These are phyloP conservation scores for Hassar affinis DNA, from an alignment of 2,113 vertebrate genomes.

Conservation along the genomic window DNA sequence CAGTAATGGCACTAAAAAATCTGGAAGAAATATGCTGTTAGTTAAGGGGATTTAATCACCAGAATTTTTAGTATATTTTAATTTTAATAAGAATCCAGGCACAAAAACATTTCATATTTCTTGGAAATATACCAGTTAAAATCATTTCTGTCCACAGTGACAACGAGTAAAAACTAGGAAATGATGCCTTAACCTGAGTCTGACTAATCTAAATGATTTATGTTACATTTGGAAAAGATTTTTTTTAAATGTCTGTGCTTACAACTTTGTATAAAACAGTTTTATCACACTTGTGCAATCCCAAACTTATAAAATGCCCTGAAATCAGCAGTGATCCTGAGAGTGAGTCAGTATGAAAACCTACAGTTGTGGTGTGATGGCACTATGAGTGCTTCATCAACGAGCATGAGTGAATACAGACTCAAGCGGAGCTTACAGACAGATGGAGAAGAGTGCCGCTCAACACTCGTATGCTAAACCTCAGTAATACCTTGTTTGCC, in stretches of 20 bases:
- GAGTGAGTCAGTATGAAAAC: not conserved
- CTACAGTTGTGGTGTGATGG: not conserved
- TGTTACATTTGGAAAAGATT: not conserved
- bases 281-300: not conserved
- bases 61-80: no score
- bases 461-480: conserved; percentile 61
- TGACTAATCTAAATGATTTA: not conserved
- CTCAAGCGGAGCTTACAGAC: conserved; percentile 48
- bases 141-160: no score
- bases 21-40: not conserved
- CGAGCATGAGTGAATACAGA: no score
- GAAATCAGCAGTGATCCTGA: not conserved
- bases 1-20: not conserved
- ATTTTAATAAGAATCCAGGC: not conserved
- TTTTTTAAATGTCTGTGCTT: not conserved
- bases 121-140: not conserved
- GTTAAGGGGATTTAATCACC: not conserved
- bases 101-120: not conserved
- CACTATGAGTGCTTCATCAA: not conserved
- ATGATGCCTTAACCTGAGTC: not conserved
- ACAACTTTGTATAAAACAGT: not conserved
- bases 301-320: not conserved
- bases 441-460: conserved; percentile 59
- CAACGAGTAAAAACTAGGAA: not conserved
- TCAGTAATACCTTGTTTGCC: conserved; percentile 54